Base-by-base conservation (phyloP, 2,113 vertebrate species). In the Hoplias malabaricus region DNA sequence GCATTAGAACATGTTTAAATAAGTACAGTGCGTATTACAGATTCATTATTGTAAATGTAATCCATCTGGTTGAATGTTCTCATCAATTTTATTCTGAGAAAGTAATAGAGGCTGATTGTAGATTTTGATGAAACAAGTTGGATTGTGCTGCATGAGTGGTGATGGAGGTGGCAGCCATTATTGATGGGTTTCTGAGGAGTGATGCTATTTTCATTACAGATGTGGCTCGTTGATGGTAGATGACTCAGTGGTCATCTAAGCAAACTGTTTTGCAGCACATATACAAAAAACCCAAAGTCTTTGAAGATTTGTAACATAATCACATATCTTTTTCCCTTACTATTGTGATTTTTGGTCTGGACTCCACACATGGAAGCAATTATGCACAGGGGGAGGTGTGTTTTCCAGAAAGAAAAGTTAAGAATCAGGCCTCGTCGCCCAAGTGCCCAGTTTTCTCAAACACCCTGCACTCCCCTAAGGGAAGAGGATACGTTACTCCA, bases 341-440 rank as follows among this genome's bases (percentile, higher is more conserved):
- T 86, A 80, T 86, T 85, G 80, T 88, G 80, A 75, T 89, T 86
- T 86, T 67, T 79, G 75, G 80, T 80, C 77, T 81, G 50, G 38
- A 73, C 75, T 83, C 27, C 79, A 78, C 91, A 91, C 70, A 88
- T 91, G 89, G 87, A 90, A 89, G 83, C 84, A 76, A 92, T 92
- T 91, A 89, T 69, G 65, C 75, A 82, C 84, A 86, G 84, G 71
- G 86, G 78, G 84, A 66, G 81, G 78, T 73, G 62, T 78, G 83
- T 83, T 86, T 88, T 87, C 79, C 77, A 84, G 54, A 83, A 57
- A 46, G 69, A 84, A 84, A 86, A 65, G 31, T 70, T 66, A 80
- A 75, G 76, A 87, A 83, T 88, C 83, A 65, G 78, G 73, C 61
- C 63, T 77, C 81, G 80, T 83, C 76, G 57, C 85, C 84, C 59